Evolutionary conservation across 2,888 invertebrate species (phyloP), one percentile per base, ranked within the genome.

Genomic region (Unio delphinus): DNA sequence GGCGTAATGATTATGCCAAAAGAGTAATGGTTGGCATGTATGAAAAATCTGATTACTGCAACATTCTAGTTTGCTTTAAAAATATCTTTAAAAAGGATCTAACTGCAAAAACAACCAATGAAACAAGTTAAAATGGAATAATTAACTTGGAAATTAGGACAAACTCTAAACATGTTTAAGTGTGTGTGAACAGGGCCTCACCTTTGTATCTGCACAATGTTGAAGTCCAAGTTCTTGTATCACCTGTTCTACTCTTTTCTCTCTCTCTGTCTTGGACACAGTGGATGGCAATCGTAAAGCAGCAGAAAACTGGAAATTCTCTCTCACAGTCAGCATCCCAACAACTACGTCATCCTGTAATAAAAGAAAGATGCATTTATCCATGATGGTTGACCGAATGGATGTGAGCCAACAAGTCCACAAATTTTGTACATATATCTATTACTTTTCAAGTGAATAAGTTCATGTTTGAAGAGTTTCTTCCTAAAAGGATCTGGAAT

Each of bases 291-390:
- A 80, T 20, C 90, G 81, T 15, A 90, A 80, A 15, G 85, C 80
- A 17, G 90, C 90, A 55, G 90, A 90, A 74, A 90, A 90, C 72
- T 76, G 74, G 70, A 90, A 83, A 70, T 89, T 90, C 73, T 90
- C 89, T 63, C 86, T 68, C 4, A 90, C 86, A 34, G 88, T 88
- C 64, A 90, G 80, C n/a, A 88, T 89, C 60, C 89, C 89, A 87
- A 89, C 89, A 30, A 90, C 87, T 68, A 89, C 86, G 75, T 90
- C 90, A 81, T 90, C 90, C 89, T 90, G 61, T 8, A 68, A 56
- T 30, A 59, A 65, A 45, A 45, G 45, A 45, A 45, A 45, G 45
- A 45, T 45, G 15, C 45, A 45, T 62, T 45, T 17, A 61, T 57
- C 8, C 62, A 18, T n/a, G 23, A 54, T n/a, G 20, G 23, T 7